phyloP scores from a whole-genome alignment of 2,888 invertebrate genomes.

The Synergus itoensis region DNA sequence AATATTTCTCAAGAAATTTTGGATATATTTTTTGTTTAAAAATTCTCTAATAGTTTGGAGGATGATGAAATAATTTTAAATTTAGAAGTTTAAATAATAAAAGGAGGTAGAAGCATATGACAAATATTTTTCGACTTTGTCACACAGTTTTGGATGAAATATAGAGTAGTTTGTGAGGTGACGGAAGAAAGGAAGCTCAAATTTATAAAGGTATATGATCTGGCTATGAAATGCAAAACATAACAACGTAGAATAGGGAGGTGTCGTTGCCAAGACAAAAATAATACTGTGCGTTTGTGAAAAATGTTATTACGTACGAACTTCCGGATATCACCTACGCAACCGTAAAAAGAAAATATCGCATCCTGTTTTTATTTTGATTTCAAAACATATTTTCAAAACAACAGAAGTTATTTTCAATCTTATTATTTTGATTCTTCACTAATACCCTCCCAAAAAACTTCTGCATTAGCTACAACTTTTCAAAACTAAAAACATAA shows the following conservation, averaged over 20 bases:
- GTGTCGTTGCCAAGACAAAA: conserved; percentile 48
- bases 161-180: not conserved
- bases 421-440: not conserved
- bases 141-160: not conserved
- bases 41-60: too few relatives aligned
- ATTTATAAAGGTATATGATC: not conserved
- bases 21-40: too few relatives aligned
- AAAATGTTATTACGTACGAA: conserved; percentile 27
- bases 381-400: not conserved
- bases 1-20: too few relatives aligned
- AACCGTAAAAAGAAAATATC: not conserved
- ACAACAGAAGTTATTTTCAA: not conserved
- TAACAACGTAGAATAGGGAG: conserved; percentile 38
- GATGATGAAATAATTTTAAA: not conserved
- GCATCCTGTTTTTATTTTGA: not conserved
- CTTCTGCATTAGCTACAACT: not conserved
- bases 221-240: conserved; percentile 10
- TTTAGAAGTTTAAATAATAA: not conserved
- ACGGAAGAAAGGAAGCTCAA: not conserved
- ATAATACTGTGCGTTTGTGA: conserved; percentile 42
- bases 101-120: not conserved
- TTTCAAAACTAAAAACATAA: not conserved
- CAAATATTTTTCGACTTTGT: not conserved
- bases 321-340: conserved; percentile 4
- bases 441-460: not conserved